Base-by-base conservation (phyloP, 2,888 invertebrate genomes). In the Pegoplata infirma region DNA sequence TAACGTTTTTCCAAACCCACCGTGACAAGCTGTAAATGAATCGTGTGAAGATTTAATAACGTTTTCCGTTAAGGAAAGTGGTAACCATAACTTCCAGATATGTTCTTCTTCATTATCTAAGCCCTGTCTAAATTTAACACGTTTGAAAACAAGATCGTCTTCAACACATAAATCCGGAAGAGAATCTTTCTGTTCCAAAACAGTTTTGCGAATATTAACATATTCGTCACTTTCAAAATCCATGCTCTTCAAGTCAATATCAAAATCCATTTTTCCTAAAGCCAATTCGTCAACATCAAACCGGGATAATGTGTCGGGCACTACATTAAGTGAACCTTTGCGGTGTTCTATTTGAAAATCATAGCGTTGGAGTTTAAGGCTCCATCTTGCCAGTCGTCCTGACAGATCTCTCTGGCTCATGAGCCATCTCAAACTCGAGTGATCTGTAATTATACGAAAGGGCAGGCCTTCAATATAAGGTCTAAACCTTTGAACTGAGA, bases 261-360 rank as follows among this genome's bases (percentile, higher is more conserved):
- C 40, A 40, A n/a, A 10, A 40, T 25, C 25, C 25, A 6, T 25
- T 5, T 25, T 25, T 25, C 6, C 25, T 5, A 25, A 5, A 25
- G 4, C 6, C 4, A 25, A 6, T 6, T 25, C 5, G 14, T 68
- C 68, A 12, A 58, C 21, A 14, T 36, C 58, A 28, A 76, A 68
- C 28, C 82, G 28, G 19, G 81, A 81, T 1, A 82, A 49, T 7
- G 83, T 81, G 69, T 84, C 84, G 0, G 83, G 81, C 1, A 84
- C 81, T 2, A 77, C 51, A 71, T 83, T 80, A 0, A 58, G 25
- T 5, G 69, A 71, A 2, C 82, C 84, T 49, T 77, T 82, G 16
- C 84, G 80, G 69, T 85, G 83, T 8, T 36, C 25, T n/a, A n/a
- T n/a, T n/a, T n/a, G n/a, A 76, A 28, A 1, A 84, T 74, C 76